These are phyloP conservation scores for Aspidapion aeneum DNA, from an alignment of 2,888 invertebrate genomes.

Conservation along the genomic window DNA sequence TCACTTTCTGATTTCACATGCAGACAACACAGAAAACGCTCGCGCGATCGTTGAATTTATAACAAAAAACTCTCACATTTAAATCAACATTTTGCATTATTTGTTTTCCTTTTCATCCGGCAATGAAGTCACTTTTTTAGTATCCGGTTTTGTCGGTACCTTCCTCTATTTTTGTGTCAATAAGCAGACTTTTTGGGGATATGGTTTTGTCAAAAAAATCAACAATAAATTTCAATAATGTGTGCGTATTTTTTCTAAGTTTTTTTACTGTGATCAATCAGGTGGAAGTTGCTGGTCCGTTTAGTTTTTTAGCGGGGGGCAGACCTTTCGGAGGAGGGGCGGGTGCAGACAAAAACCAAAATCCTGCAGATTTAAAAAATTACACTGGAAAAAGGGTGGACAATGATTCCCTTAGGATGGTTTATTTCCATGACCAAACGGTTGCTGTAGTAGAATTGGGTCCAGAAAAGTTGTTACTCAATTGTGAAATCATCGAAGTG, in stretches of 20 bases:
- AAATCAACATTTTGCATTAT: too few species aligned
- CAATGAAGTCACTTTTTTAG: too few species aligned
- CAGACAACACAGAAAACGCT: background rate
- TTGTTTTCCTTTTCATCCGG: too few species aligned
- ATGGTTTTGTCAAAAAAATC: too few species aligned
- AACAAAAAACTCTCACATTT: background rate
- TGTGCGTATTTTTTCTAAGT: background rate
- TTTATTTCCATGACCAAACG: slow-evolving; percentile 78
- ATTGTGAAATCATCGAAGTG: slow-evolving; percentile 82
- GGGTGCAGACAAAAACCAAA: background rate
- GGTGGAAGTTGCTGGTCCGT: background rate
- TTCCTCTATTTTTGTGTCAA: background rate
- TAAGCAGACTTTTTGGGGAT: too few species aligned
- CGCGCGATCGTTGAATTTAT: too few species aligned
- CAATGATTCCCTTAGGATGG: slow-evolving; percentile 67
- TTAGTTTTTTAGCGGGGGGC: background rate
- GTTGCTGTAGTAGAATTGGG: slow-evolving; percentile 79
- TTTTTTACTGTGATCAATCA: background rate
- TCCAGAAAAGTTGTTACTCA: slow-evolving; percentile 63
- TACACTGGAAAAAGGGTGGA: slow-evolving; percentile 63
- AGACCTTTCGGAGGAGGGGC: background rate
- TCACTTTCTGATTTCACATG: background rate
- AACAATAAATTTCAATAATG: too few species aligned
- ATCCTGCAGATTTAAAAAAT: slow-evolving; percentile 12
- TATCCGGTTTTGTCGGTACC: too few species aligned